Evolutionary conservation across 2,888 invertebrate species (phyloP), one percentile per base, ranked within the genome.

Genomic region (Lysandra bellargus): DNA sequence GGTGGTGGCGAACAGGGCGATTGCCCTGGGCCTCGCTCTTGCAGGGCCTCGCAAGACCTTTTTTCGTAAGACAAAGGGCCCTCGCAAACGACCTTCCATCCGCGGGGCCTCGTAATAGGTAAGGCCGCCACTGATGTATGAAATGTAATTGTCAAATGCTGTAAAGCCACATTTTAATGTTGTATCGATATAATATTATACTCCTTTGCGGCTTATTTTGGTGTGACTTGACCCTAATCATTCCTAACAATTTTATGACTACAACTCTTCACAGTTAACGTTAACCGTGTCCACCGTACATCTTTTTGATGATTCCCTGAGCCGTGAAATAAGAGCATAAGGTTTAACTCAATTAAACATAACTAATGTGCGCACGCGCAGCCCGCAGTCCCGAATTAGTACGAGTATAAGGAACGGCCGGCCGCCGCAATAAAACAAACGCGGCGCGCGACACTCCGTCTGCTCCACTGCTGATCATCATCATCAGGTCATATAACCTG

Each of bases 391-490:
- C 30, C 64, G 4, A 64, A 64, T 64, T 64, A 64, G 64, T 64
- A 64, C 30, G 30, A 33, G 64, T 33, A 12, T 64, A 64, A 64
- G 64, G 30, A 12, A 33, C 30, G 30, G 30, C 4, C 64, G 64
- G 0, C 64, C 33, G 30, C 12, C 64, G 30, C 64, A 64, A 64
- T 64, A 64, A 64, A 64, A 64, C 64, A 64, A 64, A 30, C 33
- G 9, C 64, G 14, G 4, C 64, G 64, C 64, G 64, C 64, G 64
- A 64, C 64, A 64, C 64, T 33, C 64, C 64, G 64, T 64, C 64
- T 64, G 33, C 64, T 33, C 30, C 6, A 6, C 64, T 30, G 3
- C 12, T 3, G 64, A 14, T 33, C 33, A 33, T 64, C 64, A 64
- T 64, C 64, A 64, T 64, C 64, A 33, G 64, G 60, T 12, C n/a